Evolutionary conservation across 2,113 vertebrate species (phyloP).

Genomic region (Hypocryptadius cinnamomeus): DNA sequence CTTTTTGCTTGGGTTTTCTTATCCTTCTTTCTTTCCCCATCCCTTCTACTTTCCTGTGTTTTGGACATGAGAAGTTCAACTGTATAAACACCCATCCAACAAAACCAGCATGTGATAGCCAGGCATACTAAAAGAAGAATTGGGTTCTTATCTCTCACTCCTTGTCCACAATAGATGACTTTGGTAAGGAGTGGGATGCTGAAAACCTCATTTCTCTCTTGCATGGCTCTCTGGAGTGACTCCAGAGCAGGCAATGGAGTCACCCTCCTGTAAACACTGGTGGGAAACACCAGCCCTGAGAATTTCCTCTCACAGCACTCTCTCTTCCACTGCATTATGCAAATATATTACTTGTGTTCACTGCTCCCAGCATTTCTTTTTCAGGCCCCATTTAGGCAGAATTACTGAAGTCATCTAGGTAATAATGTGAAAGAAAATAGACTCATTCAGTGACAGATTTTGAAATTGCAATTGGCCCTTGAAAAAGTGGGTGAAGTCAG

Average conservation of each 20-base stretch:
- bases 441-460: slow-evolving; percentile 29
- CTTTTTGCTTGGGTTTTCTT: not conserved
- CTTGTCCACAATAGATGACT: not conserved
- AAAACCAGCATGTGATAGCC: not conserved
- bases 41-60: not conserved
- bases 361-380: slow-evolving; percentile 30
- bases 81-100: not conserved
- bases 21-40: not conserved
- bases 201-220: not conserved
- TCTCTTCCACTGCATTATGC: slow-evolving; percentile 12
- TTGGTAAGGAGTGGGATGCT: not conserved
- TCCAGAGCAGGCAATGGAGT: not conserved
- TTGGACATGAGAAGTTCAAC: not conserved
- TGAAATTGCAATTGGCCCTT: slow-evolving; percentile 56
- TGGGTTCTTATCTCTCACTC: not conserved
- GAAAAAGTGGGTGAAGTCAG: slow-evolving; percentile 7
- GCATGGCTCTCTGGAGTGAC: not conserved
- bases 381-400: slow-evolving; percentile 32
- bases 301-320: not conserved
- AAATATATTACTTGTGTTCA: not conserved
- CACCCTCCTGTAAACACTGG: not conserved
- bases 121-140: not conserved
- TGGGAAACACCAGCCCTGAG: not conserved
- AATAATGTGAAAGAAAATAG: slow-evolving; percentile 55
- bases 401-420: slow-evolving; percentile 38